These are phyloP conservation scores for Steromphala cineraria DNA, from an alignment of 2,888 invertebrate species.

Conservation along the genomic window DNA sequence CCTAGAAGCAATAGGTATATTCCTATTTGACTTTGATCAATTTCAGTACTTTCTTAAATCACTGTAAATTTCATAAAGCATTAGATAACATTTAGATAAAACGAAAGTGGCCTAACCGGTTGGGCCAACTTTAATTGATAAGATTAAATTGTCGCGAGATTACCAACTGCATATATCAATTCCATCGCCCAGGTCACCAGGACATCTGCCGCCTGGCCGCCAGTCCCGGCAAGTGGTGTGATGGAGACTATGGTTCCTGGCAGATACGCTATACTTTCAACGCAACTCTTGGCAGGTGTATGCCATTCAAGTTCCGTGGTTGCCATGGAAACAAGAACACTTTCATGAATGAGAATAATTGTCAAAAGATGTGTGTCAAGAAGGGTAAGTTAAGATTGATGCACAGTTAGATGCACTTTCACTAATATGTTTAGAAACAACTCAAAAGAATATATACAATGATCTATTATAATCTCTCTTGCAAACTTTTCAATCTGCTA, in stretches of 20 bases:
- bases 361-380: conserved; percentile 1
- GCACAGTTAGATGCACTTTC: neutral
- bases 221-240: conserved; percentile 5
- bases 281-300: neutral
- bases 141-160: no score
- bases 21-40: no score
- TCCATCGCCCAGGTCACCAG: neutral
- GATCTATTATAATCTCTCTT: no score
- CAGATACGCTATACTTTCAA: conserved; percentile 8
- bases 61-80: no score
- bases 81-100: no score
- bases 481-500: no score
- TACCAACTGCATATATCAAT: no score
- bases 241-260: neutral
- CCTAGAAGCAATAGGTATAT: no score
- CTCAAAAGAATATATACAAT: no score
- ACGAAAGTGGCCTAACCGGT: no score
- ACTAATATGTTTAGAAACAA: neutral
- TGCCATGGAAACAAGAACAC: conserved; percentile 28
- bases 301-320: conserved; percentile 22
- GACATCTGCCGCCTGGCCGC: neutral
- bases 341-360: conserved; percentile 7
- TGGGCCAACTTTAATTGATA: no score
- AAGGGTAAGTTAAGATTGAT: neutral
- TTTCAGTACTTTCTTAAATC: no score